phyloP scores from a whole-genome alignment of 2,797 vertebrate species.

The Chaenodraco wilsoni region DNA sequence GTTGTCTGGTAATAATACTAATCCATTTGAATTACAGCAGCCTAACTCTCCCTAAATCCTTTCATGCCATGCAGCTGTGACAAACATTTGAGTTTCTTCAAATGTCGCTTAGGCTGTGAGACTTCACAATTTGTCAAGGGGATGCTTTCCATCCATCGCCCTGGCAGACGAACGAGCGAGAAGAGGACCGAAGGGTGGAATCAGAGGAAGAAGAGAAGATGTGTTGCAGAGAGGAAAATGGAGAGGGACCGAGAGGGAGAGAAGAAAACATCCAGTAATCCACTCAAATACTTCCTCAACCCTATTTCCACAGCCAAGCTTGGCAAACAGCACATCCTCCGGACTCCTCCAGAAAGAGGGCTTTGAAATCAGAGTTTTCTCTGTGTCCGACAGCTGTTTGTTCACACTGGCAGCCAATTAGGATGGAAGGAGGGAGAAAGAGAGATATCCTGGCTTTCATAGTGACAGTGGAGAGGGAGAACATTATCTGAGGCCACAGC shows the following conservation, averaged over 20 bases:
- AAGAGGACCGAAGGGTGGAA: slow-evolving; percentile 40
- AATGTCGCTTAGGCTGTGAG: slow-evolving; percentile 38
- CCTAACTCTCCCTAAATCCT: slow-evolving; percentile 64
- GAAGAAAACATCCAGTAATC: slow-evolving; percentile 65
- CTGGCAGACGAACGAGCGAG: slow-evolving; percentile 59
- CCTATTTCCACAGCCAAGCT: slow-evolving; percentile 59
- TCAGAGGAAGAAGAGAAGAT: slow-evolving; percentile 52
- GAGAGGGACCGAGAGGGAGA: slow-evolving; percentile 26
- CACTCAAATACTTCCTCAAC: slow-evolving; percentile 77
- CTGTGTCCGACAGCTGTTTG: slow-evolving; percentile 73
- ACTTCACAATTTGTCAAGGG: slow-evolving; percentile 62
- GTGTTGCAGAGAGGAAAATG: slow-evolving; percentile 29
- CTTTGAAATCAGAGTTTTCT: slow-evolving; percentile 72
- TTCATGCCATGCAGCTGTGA: slow-evolving; percentile 70
- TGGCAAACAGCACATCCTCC: slow-evolving; percentile 71
- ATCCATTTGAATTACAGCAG: slow-evolving; percentile 61
- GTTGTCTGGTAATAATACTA: slow-evolving; percentile 54
- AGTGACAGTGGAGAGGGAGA: slow-evolving; percentile 49
- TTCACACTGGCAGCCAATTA: slow-evolving; percentile 75
- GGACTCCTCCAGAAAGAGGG: slow-evolving; percentile 52
- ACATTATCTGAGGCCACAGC: slow-evolving; percentile 58
- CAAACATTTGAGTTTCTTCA: slow-evolving; percentile 64
- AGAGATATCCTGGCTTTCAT: slow-evolving; percentile 40
- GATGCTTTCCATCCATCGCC: slow-evolving; percentile 59
- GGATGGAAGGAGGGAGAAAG: slow-evolving; percentile 49